These are phyloP conservation scores for Ictidomys tridecemlineatus DNA, from an alignment of 2,113 vertebrate genomes.

Conservation along the genomic window DNA sequence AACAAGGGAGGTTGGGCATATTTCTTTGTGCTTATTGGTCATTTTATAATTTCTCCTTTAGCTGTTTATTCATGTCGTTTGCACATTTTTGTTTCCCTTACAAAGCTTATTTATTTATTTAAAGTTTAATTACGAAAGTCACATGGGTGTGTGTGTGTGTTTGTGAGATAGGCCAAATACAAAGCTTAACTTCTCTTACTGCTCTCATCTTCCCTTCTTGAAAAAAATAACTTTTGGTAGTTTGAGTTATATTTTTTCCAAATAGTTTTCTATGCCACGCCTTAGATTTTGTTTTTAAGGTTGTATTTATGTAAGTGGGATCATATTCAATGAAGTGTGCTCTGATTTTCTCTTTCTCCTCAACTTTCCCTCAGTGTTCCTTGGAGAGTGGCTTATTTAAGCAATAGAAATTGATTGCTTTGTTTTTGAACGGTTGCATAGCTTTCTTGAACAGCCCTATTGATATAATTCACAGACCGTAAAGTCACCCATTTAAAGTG, in stretches of 20 bases:
- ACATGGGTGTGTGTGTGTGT: not conserved
- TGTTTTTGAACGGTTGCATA: not conserved
- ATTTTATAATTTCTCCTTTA: conserved; percentile 31
- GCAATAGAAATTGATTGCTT: not conserved
- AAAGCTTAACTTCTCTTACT: not conserved
- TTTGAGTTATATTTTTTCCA: not conserved
- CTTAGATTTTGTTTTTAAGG: not conserved
- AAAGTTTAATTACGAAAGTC: not conserved
- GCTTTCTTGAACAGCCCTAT: not conserved
- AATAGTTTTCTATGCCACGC: not conserved
- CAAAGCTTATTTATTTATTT: not conserved
- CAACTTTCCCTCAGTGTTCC: not conserved
- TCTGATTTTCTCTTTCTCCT: not conserved
- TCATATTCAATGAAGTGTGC: not conserved
- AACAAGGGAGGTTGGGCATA: not conserved
- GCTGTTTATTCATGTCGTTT: not conserved
- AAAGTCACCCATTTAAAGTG: not conserved
- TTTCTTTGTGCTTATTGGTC: not conserved
- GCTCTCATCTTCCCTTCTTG: not conserved
- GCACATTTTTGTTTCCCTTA: not conserved
- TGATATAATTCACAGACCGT: not conserved
- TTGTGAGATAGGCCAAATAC: not conserved
- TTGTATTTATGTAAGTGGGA: not conserved
- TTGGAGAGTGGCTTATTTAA: not conserved
- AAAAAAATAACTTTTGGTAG: not conserved